phyloP scores from a whole-genome alignment of 2,113 vertebrate genomes.

The Rattus rattus region DNA sequence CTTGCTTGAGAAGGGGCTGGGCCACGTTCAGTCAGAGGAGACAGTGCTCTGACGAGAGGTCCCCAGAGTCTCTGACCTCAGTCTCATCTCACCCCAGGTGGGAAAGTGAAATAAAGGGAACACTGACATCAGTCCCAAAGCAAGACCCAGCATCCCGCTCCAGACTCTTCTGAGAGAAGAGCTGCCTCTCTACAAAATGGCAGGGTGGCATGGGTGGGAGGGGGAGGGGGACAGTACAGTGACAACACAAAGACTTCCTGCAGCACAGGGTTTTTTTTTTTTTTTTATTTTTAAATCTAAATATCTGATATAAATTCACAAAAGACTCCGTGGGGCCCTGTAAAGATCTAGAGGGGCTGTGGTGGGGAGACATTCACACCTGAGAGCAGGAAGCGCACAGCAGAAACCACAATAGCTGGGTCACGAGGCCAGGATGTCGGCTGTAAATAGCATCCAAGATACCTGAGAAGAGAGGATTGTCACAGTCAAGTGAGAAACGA shows the following conservation, averaged over 20 bases:
- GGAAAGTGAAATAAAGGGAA: background rate
- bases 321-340: conserved; percentile 1
- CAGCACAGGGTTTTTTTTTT: background rate
- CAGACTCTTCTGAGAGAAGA: background rate
- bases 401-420: conserved; percentile 40
- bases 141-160: background rate
- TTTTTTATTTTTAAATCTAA: background rate
- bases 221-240: background rate
- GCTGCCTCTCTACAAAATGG: background rate
- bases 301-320: conserved; percentile 21
- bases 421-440: background rate
- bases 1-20: background rate
- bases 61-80: background rate
- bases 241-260: background rate
- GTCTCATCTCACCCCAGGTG: background rate
- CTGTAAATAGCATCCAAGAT: conserved; percentile 52
- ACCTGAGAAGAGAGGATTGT: background rate
- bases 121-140: background rate
- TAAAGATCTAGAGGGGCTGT: conserved; percentile 25
- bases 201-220: background rate
- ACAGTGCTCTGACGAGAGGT: background rate
- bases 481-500: background rate
- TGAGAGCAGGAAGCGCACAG: conserved; percentile 30
- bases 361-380: background rate
- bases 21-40: background rate